phyloP scores from a whole-genome alignment of 35 echinoderm and acorn worm species.

The Patiria miniata region DNA sequence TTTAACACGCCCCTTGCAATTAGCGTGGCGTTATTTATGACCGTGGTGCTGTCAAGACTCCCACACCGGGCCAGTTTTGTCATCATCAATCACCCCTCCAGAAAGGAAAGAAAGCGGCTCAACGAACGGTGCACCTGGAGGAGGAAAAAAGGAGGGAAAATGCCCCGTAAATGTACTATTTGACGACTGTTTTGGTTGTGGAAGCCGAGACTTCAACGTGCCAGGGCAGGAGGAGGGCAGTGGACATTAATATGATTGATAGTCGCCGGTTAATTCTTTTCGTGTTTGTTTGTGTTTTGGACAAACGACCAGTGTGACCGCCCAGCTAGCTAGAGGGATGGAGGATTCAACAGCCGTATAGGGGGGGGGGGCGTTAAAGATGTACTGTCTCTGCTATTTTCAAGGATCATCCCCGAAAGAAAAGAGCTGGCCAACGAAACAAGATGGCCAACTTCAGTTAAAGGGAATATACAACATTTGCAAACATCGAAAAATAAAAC shows the following conservation, averaged over 20 bases:
- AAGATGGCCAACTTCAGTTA: too few species aligned
- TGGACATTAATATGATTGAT: constrained; percentile 16
- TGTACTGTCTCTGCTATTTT: too few species aligned
- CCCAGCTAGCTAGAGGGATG: not conserved
- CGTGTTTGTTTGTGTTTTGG: constrained; percentile 28
- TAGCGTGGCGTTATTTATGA: constrained; percentile 12
- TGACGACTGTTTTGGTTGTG: constrained; percentile 27
- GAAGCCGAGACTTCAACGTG: constrained; percentile 10
- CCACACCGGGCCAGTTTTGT: not conserved
- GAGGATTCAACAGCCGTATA: too few species aligned
- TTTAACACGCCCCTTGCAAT: constrained; percentile 7
- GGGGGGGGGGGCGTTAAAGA: too few species aligned
- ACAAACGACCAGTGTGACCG: constrained; percentile 19
- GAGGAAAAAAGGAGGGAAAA: not conserved
- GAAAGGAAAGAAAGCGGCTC: not conserved
- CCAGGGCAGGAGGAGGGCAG: not conserved
- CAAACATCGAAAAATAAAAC: too few species aligned
- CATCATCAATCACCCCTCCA: not conserved
- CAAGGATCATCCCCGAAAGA: too few species aligned
- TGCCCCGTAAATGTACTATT: constrained; percentile 9
- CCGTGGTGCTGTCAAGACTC: not conserved
- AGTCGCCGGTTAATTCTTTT: not conserved
- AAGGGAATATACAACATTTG: too few species aligned
- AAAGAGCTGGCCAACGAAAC: too few species aligned
- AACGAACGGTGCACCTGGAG: not conserved